These are phyloP conservation scores for Rana temporaria DNA, from an alignment of 2,113 vertebrate species.

Conservation along the genomic window DNA sequence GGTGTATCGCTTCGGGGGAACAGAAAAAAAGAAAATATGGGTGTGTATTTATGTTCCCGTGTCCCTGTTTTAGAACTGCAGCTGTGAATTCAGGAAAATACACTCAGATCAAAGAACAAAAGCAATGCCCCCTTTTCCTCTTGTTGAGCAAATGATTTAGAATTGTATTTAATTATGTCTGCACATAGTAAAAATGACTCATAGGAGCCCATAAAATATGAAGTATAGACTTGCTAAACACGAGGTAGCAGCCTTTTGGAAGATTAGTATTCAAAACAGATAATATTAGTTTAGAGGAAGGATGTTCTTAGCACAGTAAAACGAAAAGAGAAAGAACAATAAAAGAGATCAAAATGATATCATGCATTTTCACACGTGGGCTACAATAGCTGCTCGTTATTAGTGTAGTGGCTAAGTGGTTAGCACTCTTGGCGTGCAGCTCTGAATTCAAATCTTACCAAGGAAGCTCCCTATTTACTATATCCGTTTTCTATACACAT, in stretches of 20 bases:
- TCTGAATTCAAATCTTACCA: no score
- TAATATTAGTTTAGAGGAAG: conserved; percentile 58
- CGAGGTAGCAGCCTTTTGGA: conserved; percentile 44
- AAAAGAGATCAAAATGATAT: no score
- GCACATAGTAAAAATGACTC: conserved; percentile 43
- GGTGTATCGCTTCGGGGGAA: conserved; percentile 33
- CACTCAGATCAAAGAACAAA: conserved; percentile 46
- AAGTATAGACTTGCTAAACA: conserved; percentile 35
- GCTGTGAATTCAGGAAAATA: conserved; percentile 37
- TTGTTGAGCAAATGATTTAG: conserved; percentile 37
- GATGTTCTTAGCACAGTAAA: not conserved
- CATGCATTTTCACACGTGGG: no score
- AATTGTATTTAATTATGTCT: conserved; percentile 25
- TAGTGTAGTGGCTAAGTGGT: no score
- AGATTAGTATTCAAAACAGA: conserved; percentile 39
- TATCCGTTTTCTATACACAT: no score
- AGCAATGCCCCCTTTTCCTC: conserved; percentile 37
- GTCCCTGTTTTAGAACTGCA: conserved; percentile 33
- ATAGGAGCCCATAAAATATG: conserved; percentile 35
- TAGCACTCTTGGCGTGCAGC: no score
- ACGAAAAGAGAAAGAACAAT: no score
- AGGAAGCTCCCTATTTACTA: no score
- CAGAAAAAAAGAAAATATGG: not conserved
- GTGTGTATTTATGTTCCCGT: not conserved
- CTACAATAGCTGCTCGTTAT: no score